phyloP scores from a whole-genome alignment of 1,140 invertebrate species.

The Lordiphosa stackelbergi region DNA sequence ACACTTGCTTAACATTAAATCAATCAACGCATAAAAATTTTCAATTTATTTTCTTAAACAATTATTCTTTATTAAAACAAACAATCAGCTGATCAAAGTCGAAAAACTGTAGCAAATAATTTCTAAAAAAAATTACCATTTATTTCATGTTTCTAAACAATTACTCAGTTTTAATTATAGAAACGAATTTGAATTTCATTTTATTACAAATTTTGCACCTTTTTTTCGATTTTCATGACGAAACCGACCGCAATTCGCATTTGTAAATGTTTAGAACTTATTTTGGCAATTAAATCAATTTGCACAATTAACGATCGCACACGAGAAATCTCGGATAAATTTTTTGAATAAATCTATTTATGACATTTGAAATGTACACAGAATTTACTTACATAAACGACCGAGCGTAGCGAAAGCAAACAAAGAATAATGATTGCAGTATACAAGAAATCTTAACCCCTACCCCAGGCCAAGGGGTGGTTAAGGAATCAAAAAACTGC shows the following conservation, averaged over 20 bases:
- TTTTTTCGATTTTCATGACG: slow-evolving; percentile 48
- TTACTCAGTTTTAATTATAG: slow-evolving; percentile 35
- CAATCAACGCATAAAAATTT: slow-evolving; percentile 61
- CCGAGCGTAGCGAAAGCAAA: slow-evolving; percentile 6
- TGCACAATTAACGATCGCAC: slow-evolving; percentile 57
- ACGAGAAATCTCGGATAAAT: slow-evolving; percentile 15
- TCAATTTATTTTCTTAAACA: slow-evolving; percentile 51
- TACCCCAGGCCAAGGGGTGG: too few species aligned
- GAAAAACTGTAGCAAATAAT: slow-evolving; percentile 14
- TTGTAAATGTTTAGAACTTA: slow-evolving; percentile 56
- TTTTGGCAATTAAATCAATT: slow-evolving; percentile 68
- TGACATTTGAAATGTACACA: slow-evolving; percentile 69
- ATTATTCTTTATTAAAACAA: slow-evolving; percentile 51
- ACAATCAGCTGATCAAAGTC: slow-evolving; percentile 12
- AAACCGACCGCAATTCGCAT: not conserved
- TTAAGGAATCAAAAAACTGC: too few species aligned
- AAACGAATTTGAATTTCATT: slow-evolving; percentile 9
- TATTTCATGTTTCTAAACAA: slow-evolving; percentile 10
- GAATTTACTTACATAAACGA: slow-evolving; percentile 40
- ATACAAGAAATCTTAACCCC: too few species aligned
- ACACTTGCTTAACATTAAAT: slow-evolving; percentile 57
- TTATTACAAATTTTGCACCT: slow-evolving; percentile 65
- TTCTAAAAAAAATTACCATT: slow-evolving; percentile 7
- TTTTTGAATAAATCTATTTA: slow-evolving; percentile 61
- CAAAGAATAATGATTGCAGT: too few species aligned